Percentiles rank a stretch among this genome's conserved stretches.
Evolutionary conservation across 64 coral and sea anemone genomes (phyloP).

Genomic region (Catalaphyllia jardinei): DNA sequence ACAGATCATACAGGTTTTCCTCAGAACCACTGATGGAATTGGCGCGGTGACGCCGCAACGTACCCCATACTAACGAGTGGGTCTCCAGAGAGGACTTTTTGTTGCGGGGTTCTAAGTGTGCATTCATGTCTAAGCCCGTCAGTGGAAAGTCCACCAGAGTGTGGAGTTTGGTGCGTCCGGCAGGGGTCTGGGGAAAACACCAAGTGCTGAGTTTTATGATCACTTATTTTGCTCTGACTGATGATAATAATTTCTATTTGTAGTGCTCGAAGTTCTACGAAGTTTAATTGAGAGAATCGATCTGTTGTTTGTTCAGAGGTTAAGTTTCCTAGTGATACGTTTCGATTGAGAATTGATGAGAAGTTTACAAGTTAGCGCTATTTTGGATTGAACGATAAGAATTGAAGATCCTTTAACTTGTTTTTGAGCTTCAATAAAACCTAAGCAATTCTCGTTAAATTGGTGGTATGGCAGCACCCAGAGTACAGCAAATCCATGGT

Average conservation of each 20-base stretch:
- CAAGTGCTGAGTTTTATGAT: neutral
- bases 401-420: no score
- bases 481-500: no score
- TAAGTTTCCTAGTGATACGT: no score
- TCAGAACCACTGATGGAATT: constrained; percentile 43
- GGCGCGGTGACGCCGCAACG: constrained; percentile 48
- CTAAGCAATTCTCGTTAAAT: no score
- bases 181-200: constrained; percentile 35
- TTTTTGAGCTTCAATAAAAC: no score
- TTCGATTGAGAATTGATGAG: no score
- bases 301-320: neutral
- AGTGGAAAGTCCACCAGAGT: constrained; percentile 84
- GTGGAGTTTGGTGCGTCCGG: constrained; percentile 85
- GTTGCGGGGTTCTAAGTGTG: constrained; percentile 74
- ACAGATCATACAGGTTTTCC: constrained; percentile 86
- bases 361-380: no score
- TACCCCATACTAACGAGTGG: constrained; percentile 62
- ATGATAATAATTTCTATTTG: neutral
- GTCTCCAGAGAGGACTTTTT: constrained; percentile 36
- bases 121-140: constrained; percentile 70
- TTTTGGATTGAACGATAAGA: no score
- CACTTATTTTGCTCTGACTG: neutral
- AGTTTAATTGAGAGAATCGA: no score
- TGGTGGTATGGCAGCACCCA: no score
- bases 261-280: neutral